Evolutionary conservation across 2,888 invertebrate genomes (phyloP).

Genomic region (Prosapia bicincta): DNA sequence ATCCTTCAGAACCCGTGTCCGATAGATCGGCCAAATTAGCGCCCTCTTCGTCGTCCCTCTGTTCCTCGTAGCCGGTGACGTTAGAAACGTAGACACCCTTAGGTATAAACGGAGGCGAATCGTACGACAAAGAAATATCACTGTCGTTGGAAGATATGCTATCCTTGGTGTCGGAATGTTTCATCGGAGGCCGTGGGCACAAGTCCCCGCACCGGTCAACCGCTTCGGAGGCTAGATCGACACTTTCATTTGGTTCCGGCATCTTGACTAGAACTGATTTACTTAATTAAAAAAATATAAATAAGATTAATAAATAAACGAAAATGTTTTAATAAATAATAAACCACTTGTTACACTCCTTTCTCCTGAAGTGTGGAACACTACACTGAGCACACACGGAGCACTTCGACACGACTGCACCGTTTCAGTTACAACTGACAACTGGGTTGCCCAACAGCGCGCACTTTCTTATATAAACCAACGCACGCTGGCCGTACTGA

Average conservation of each 20-base stretch:
- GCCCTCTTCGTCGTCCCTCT: conserved; percentile 54
- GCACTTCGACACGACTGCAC: not conserved
- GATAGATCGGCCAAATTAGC: conserved; percentile 60
- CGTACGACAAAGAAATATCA: conserved; percentile 56
- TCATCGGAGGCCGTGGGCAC: conserved; percentile 46
- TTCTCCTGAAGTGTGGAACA: conserved; percentile 22
- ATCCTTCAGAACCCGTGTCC: conserved; percentile 59
- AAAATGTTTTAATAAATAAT: conserved; percentile 10
- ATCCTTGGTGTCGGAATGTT: conserved; percentile 55
- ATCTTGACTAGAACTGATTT: conserved; percentile 3
- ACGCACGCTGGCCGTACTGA: not conserved
- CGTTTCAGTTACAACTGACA: not conserved
- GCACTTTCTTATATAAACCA: not conserved
- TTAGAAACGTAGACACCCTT: conserved; percentile 4
- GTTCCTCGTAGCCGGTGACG: conserved; percentile 12
- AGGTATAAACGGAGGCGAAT: conserved; percentile 44
- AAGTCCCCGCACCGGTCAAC: conserved; percentile 14
- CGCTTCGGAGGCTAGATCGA: conserved; percentile 20
- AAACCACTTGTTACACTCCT: not conserved
- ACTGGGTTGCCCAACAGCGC: not conserved
- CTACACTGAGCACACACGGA: conserved; percentile 21
- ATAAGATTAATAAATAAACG: not conserved
- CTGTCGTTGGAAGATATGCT: conserved; percentile 61
- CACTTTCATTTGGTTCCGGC: conserved; percentile 24
- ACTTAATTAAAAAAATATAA: conserved; percentile 11